Conservation (phyloP, 2,888 invertebrate genomes). For the Sphecodes monilicornis region DNA sequence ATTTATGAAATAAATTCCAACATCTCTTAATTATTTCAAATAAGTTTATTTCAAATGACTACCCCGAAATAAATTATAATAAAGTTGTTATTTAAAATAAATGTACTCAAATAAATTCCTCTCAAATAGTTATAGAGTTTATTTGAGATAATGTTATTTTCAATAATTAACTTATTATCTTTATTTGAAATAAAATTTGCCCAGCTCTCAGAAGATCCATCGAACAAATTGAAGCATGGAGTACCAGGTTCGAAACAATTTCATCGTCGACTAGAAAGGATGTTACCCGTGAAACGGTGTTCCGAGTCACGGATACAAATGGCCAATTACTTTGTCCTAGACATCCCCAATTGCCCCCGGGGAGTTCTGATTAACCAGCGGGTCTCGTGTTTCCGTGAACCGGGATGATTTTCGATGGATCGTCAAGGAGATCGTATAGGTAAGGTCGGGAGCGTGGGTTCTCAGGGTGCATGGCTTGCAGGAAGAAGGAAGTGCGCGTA, state of each 20-base stretch:
- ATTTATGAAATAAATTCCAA: too few relatives aligned
- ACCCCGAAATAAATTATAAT: too few relatives aligned
- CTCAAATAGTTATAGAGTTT: too few relatives aligned
- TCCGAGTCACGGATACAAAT: neutral
- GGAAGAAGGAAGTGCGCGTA: slow-evolving; percentile 67
- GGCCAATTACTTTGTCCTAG: neutral
- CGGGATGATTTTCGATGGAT: slow-evolving; percentile 21
- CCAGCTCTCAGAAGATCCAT: too few relatives aligned
- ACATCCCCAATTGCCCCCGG: slow-evolving; percentile 16
- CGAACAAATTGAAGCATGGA: neutral
- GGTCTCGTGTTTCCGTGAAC: slow-evolving; percentile 33
- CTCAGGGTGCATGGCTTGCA: slow-evolving; percentile 41
- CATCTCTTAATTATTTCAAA: too few relatives aligned
- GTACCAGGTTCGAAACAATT: neutral
- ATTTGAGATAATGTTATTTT: too few relatives aligned
- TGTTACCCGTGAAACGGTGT: neutral
- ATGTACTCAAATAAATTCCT: too few relatives aligned
- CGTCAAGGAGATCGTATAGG: slow-evolving; percentile 23
- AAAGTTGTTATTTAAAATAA: too few relatives aligned
- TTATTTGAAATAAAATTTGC: too few relatives aligned
- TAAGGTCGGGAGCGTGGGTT: slow-evolving; percentile 47
- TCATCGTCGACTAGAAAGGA: neutral
- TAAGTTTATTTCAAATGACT: too few relatives aligned
- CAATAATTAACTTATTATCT: too few relatives aligned
- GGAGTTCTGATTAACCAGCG: slow-evolving; percentile 11